phyloP scores from a whole-genome alignment of 2,113 vertebrate species.

The Tupaia chinensis region DNA sequence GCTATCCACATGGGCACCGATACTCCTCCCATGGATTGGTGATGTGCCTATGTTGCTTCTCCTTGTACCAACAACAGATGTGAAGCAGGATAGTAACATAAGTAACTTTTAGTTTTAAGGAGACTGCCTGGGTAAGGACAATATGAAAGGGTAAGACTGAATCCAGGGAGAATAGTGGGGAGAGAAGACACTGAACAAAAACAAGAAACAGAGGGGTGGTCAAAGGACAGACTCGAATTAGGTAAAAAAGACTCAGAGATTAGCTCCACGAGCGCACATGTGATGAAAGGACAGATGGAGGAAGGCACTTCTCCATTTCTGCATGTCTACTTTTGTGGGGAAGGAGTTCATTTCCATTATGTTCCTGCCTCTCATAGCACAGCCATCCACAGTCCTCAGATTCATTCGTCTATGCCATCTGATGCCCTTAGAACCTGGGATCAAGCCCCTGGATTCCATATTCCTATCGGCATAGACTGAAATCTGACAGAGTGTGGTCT shows the following conservation, averaged over 20 bases:
- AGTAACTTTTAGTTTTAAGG: slow-evolving; percentile 3
- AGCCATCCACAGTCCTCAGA: not conserved
- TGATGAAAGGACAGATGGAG: not conserved
- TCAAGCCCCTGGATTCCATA: not conserved
- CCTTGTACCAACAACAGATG: not conserved
- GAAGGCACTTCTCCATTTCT: not conserved
- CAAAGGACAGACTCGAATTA: not conserved
- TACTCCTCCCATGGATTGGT: not conserved
- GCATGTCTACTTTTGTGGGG: not conserved
- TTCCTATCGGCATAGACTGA: not conserved
- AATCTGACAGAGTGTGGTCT: not conserved
- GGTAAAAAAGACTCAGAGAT: not conserved
- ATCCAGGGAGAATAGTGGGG: not conserved
- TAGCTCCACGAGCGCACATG: not conserved
- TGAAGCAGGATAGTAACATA: not conserved
- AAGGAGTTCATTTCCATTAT: not conserved
- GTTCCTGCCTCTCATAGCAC: not conserved
- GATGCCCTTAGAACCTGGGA: not conserved
- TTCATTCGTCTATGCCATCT: not conserved
- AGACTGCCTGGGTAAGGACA: not conserved
- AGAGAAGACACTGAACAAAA: not conserved
- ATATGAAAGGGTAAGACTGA: not conserved
- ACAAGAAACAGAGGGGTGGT: not conserved
- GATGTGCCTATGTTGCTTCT: too few relatives aligned
- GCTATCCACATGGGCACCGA: accelerated